Percentiles rank a stretch among this genome's conserved stretches.
phyloP scores from a whole-genome alignment of 2,797 vertebrate species.

The Buphagus erythrorhynchus region DNA sequence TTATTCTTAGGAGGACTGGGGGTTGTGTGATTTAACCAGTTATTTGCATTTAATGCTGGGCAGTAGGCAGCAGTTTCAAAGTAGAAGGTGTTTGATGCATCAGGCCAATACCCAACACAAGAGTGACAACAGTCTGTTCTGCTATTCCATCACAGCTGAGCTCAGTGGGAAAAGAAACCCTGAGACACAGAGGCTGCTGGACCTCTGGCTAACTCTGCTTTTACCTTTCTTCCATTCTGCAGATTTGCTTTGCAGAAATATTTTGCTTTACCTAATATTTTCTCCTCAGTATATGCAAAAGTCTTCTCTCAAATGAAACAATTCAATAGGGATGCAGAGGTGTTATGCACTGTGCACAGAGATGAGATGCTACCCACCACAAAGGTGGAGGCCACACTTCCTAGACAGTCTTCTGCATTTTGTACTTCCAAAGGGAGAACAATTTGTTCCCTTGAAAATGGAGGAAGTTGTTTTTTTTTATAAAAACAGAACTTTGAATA shows the following conservation, averaged over 20 bases:
- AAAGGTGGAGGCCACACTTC: neutral
- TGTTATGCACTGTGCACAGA: neutral
- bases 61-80: neutral
- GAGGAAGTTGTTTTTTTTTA: neutral
- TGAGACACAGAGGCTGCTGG: neutral
- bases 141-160: neutral
- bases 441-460: neutral
- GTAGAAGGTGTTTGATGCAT: neutral
- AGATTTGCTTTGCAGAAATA: neutral
- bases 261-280: neutral
- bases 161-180: neutral
- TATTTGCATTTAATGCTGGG: neutral
- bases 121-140: neutral
- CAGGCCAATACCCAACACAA: neutral
- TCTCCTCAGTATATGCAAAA: neutral
- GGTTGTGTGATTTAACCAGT: neutral
- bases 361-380: neutral
- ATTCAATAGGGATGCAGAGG: neutral
- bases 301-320: neutral
- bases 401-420: neutral
- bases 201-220: neutral
- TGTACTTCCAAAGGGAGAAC: neutral
- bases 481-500: neutral
- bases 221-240: neutral
- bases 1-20: neutral